These are phyloP conservation scores for Sebastes vulpes DNA, from an alignment of 2,797 vertebrate species.

Conservation along the genomic window DNA sequence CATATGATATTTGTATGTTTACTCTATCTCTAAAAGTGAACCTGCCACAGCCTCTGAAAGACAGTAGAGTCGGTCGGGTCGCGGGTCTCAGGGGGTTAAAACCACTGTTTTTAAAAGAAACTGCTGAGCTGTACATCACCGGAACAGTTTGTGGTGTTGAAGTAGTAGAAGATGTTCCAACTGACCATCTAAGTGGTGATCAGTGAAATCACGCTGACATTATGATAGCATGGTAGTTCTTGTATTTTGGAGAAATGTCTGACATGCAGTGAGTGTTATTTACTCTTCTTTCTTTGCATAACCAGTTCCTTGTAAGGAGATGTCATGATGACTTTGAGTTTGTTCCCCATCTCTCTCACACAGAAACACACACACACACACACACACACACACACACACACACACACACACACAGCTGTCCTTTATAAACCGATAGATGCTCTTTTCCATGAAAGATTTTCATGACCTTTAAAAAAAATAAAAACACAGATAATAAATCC, in stretches of 20 bases:
- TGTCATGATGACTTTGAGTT: neutral
- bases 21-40: no score
- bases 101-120: slow-evolving; percentile 16
- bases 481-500: neutral
- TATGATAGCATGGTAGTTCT: neutral
- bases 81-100: no score
- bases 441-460: slow-evolving; percentile 5
- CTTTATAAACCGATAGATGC: neutral
- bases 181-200: neutral
- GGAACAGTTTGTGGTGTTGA: neutral
- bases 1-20: no score
- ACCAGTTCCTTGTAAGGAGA: neutral
- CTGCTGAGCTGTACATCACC: neutral
- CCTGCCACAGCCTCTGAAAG: no score
- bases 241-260: neutral
- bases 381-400: neutral
- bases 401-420: neutral
- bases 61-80: no score
- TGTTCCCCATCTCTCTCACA: neutral
- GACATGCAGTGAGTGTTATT: slow-evolving; percentile 26
- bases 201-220: neutral
- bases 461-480: neutral
- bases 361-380: neutral
- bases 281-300: neutral
- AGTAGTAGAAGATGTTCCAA: neutral